Conservation (phyloP, 2,888 invertebrate genomes). For the Coenonympha glycerion region DNA sequence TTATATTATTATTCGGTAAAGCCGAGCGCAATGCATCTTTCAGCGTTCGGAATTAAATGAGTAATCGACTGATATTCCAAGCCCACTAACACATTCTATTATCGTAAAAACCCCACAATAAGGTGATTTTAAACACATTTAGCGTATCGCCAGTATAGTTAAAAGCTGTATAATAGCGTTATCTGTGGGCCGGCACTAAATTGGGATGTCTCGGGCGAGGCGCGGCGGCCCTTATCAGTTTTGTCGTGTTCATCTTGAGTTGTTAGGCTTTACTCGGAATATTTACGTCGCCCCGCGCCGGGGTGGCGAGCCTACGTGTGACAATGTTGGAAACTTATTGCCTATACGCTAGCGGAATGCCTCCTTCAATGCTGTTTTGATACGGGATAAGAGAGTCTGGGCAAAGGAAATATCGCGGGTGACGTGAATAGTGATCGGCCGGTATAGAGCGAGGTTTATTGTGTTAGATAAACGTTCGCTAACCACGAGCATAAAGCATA, state of each 20-base stretch:
- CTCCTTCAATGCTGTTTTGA: conserved; percentile 32
- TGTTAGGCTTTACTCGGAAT: conserved; percentile 73
- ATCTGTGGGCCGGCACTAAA: conserved; percentile 71
- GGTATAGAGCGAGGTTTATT: conserved; percentile 21
- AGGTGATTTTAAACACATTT: conserved; percentile 69
- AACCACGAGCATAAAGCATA: conserved; percentile 17
- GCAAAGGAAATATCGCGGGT: conserved; percentile 16
- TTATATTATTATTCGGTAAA: background rate
- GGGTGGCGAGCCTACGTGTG: conserved; percentile 59
- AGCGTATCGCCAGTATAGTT: conserved; percentile 73
- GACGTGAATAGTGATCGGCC: conserved; percentile 19
- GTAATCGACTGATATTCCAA: conserved; percentile 26
- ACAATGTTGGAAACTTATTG: conserved; percentile 62
- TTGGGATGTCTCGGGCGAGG: conserved; percentile 71
- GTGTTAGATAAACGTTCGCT: conserved; percentile 14
- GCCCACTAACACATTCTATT: conserved; percentile 40
- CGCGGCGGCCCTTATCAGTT: conserved; percentile 69
- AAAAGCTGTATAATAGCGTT: conserved; percentile 76
- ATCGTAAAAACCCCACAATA: conserved; percentile 53
- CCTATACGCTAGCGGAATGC: conserved; percentile 40
- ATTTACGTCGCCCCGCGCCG: conserved; percentile 61
- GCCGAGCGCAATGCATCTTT: conserved; percentile 8
- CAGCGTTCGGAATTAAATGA: conserved; percentile 29
- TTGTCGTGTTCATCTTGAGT: conserved; percentile 75
- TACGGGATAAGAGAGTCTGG: conserved; percentile 28